A percentile compares a stretch with the other conserved stretches of the same genome.
phyloP scores from a whole-genome alignment of 2,888 invertebrate genomes.

The Enchytraeus crypticus region DNA sequence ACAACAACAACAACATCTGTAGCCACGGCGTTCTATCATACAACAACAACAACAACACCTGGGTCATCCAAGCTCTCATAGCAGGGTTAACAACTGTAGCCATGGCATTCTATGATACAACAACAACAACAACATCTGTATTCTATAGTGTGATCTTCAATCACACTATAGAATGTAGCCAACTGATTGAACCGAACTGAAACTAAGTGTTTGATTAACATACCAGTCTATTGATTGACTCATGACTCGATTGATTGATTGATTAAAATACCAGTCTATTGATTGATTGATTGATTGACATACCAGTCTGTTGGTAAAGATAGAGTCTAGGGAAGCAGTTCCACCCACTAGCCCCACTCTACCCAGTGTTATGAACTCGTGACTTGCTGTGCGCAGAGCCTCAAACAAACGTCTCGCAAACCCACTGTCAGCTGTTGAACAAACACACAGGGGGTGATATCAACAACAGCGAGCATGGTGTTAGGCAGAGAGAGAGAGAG shows the following conservation, averaged over 20 bases:
- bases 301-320: constrained; percentile 47
- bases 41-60: too few species aligned
- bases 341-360: constrained; percentile 47
- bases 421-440: constrained; percentile 32
- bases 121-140: too few species aligned
- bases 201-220: too few species aligned
- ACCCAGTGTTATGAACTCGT: constrained; percentile 44
- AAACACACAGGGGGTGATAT: too few species aligned
- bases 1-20: background rate
- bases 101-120: background rate
- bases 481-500: too few species aligned
- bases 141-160: too few species aligned
- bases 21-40: too few species aligned
- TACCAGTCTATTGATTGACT: too few species aligned
- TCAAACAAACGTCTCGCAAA: constrained; percentile 44
- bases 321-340: constrained; percentile 40
- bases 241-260: too few species aligned
- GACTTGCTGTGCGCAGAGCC: constrained; percentile 37
- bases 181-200: too few species aligned
- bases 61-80: constrained; percentile 48
- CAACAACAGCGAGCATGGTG: too few species aligned
- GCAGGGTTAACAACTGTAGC: constrained; percentile 40
- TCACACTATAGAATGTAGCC: too few species aligned
- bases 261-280: background rate
- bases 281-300: constrained; percentile 22